Conservation (phyloP, 2,888 invertebrate genomes). For the Gymnocheta viridis region DNA sequence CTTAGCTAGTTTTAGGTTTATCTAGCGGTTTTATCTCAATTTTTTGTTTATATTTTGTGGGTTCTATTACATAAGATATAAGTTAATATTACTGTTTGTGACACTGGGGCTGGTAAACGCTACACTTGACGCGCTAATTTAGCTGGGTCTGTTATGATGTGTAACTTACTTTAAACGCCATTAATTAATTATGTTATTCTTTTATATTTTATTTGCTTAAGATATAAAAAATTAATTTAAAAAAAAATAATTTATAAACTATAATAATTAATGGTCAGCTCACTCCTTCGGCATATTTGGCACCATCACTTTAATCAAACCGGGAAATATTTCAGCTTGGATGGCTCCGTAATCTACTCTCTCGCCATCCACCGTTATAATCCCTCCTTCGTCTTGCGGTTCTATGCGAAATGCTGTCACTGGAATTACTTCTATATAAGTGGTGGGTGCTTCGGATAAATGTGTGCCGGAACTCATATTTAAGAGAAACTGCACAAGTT, state of each 20-base stretch:
- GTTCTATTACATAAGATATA: no score
- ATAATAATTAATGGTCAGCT: not conserved
- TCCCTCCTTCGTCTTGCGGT: conserved; percentile 87
- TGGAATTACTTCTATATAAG: conserved; percentile 88
- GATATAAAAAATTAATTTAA: not conserved
- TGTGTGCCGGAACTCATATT: conserved; percentile 93
- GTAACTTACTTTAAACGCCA: no score
- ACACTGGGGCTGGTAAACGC: no score
- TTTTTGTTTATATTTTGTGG: no score
- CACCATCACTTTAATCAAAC: conserved; percentile 88
- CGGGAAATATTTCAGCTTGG: conserved; percentile 93
- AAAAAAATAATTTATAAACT: not conserved
- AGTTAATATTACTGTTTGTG: no score
- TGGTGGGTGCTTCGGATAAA: conserved; percentile 87
- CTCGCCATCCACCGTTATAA: conserved; percentile 97
- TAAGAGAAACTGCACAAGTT: conserved; percentile 90
- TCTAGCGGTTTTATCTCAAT: no score
- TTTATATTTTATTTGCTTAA: not conserved
- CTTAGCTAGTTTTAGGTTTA: no score
- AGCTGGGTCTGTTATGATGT: no score
- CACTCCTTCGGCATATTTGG: conserved; percentile 79
- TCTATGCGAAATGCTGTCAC: conserved; percentile 96
- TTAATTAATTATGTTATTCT: not conserved
- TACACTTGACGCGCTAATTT: no score
- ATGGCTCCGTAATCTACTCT: conserved; percentile 92